Conservation (phyloP, 2,113 vertebrate species). For the Neogale vison region DNA sequence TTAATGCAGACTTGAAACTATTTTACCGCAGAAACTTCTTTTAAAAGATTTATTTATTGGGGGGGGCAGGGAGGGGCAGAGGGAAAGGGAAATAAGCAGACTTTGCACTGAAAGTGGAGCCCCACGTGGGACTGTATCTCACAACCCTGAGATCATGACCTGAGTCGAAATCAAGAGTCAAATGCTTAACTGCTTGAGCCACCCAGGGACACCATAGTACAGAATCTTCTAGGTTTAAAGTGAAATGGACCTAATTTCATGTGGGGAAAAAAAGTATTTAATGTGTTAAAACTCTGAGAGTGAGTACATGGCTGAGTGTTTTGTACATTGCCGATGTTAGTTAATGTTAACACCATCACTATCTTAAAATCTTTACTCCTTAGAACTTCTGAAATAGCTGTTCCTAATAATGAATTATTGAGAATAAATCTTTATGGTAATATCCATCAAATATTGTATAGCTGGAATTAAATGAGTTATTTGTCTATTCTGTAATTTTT, state of each 20-base stretch:
- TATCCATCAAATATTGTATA: not conserved
- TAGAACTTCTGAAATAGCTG: not conserved
- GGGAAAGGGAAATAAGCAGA: not conserved
- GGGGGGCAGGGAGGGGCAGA: not conserved
- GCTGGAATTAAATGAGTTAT: slow-evolving; percentile 26
- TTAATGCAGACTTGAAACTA: not conserved
- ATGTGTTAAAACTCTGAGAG: not conserved
- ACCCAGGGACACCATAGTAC: not conserved
- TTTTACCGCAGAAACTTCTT: slow-evolving; percentile 9
- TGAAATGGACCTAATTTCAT: not conserved
- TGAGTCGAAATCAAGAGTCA: not conserved
- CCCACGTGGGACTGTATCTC: not conserved
- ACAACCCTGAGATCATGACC: not conserved
- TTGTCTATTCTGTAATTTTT: slow-evolving; percentile 48
- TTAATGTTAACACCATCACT: not conserved
- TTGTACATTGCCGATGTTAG: not conserved
- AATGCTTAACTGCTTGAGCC: not conserved
- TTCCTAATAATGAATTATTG: not conserved
- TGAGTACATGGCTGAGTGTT: not conserved
- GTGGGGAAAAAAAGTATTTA: not conserved
- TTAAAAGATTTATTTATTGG: not conserved
- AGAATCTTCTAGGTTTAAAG: slow-evolving; percentile 22
- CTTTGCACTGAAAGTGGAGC: not conserved
- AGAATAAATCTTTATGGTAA: not conserved
- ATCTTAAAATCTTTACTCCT: slow-evolving; percentile 34